phyloP scores from a whole-genome alignment of 37 sponge, comb jelly and placozoan species.

The Theonella swinhoei region DNA sequence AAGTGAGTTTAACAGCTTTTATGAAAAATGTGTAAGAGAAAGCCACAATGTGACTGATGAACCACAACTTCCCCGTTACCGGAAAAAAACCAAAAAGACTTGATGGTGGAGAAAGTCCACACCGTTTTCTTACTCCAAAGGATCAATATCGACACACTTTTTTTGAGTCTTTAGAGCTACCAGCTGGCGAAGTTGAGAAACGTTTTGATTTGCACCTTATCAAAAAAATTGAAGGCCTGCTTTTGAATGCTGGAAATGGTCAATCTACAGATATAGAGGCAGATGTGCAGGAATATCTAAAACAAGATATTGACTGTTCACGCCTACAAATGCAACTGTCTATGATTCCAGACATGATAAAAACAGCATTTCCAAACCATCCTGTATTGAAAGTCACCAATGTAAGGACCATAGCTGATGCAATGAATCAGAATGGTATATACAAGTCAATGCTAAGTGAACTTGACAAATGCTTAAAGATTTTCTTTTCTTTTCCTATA shows the following conservation, averaged over 20 bases:
- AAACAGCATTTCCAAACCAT: slow-evolving; percentile 1
- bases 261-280: not conserved
- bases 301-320: slow-evolving; percentile 5
- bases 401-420: slow-evolving; percentile 17
- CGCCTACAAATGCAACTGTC: slow-evolving; percentile 9
- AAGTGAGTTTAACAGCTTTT: slow-evolving; percentile 34
- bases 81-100: slow-evolving; percentile 52
- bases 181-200: slow-evolving; percentile 19
- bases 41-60: slow-evolving; percentile 36
- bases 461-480: slow-evolving; percentile 1
- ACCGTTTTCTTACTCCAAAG: slow-evolving; percentile 23
- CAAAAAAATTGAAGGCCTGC: not conserved
- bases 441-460: slow-evolving; percentile 37
- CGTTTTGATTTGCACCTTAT: slow-evolving; percentile 18
- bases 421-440: slow-evolving; percentile 11
- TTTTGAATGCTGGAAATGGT: too few relatives aligned
- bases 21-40: slow-evolving; percentile 15
- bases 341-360: slow-evolving; percentile 11
- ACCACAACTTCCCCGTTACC: slow-evolving; percentile 39
- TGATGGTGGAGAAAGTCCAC: slow-evolving; percentile 53
- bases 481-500: slow-evolving; percentile 5
- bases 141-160: slow-evolving; percentile 34
- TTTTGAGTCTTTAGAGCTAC: slow-evolving; percentile 28
- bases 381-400: slow-evolving; percentile 2
- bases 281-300: not conserved